Conservation (phyloP, 1,140 invertebrate genomes). For the Sitodiplosis mosellana region DNA sequence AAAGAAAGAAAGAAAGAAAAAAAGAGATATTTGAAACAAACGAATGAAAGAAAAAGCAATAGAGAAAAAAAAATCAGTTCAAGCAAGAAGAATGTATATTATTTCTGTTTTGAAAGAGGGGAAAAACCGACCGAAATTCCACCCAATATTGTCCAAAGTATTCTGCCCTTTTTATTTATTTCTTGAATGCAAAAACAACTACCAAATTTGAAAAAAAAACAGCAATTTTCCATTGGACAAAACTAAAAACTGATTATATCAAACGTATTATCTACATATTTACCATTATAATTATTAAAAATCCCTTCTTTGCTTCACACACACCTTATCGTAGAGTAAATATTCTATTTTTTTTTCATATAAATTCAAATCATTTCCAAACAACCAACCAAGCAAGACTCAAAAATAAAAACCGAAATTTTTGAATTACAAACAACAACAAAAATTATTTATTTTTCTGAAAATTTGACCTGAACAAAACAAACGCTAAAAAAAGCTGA, state of each 20-base stretch:
- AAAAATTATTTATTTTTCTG: too few species aligned
- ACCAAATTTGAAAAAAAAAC: too few species aligned
- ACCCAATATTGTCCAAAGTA: not conserved
- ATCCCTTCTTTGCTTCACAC: too few species aligned
- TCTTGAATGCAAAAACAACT: slow-evolving; percentile 2
- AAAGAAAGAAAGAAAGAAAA: slow-evolving; percentile 9
- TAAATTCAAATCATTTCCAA: slow-evolving; percentile 2
- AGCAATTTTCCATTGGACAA: slow-evolving; percentile 1
- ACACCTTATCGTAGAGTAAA: too few species aligned
- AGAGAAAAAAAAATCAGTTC: slow-evolving; percentile 33
- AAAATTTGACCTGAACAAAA: too few species aligned
- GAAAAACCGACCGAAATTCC: too few species aligned
- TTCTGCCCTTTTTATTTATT: slow-evolving; percentile 2
- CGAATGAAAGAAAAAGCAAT: slow-evolving; percentile 9
- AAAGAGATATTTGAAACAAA: not conserved
- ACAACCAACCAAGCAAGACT: not conserved
- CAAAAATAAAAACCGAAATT: too few species aligned
- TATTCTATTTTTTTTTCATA: not conserved
- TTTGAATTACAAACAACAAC: too few species aligned
- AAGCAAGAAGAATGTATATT: too few species aligned
- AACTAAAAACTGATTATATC: slow-evolving; percentile 1
- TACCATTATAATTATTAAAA: slow-evolving; percentile 2
- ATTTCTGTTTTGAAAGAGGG: too few species aligned
- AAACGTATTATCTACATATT: slow-evolving; percentile 4
- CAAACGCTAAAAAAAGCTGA: too few species aligned